These are phyloP conservation scores for Cantharis nigra DNA, from an alignment of 2,888 invertebrate species.

Conservation along the genomic window DNA sequence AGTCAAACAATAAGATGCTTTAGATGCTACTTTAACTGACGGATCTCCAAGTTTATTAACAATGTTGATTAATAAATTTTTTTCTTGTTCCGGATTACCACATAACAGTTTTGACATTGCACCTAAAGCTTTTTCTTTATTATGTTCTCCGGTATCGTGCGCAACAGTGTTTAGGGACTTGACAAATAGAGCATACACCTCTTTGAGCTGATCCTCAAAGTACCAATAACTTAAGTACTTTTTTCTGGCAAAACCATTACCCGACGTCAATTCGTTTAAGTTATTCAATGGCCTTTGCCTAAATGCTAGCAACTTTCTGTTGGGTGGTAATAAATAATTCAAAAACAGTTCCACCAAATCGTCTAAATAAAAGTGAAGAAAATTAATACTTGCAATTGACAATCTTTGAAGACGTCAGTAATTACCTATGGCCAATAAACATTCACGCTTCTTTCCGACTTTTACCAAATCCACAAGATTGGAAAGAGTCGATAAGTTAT, in stretches of 20 bases:
- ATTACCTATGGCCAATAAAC: conserved; percentile 66
- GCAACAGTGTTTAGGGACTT: conserved; percentile 73
- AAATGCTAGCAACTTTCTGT: conserved; percentile 68
- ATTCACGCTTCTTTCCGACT: conserved; percentile 77
- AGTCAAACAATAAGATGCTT: conserved; percentile 82
- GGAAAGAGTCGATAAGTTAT: conserved; percentile 71
- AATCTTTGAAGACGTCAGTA: neutral
- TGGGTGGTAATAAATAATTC: conserved; percentile 69
- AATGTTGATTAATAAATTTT: conserved; percentile 76
- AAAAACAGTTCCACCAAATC: conserved; percentile 78
- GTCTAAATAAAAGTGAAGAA: conserved; percentile 59
- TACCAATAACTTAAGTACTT: conserved; percentile 79
- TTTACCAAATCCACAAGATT: conserved; percentile 77
- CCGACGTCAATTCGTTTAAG: conserved; percentile 63
- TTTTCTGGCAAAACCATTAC: conserved; percentile 68
- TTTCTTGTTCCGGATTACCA: conserved; percentile 84
- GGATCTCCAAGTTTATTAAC: conserved; percentile 98
- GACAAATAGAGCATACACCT: conserved; percentile 68
- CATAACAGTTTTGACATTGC: conserved; percentile 75
- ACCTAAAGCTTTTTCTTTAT: conserved; percentile 79
- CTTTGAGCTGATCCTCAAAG: conserved; percentile 87
- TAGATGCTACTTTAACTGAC: conserved; percentile 82
- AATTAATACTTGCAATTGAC: neutral
- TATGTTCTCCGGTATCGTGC: conserved; percentile 77
- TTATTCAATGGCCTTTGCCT: conserved; percentile 65